Conservation (phyloP, 1,140 invertebrate genomes). For the Latrodectus geometricus region DNA sequence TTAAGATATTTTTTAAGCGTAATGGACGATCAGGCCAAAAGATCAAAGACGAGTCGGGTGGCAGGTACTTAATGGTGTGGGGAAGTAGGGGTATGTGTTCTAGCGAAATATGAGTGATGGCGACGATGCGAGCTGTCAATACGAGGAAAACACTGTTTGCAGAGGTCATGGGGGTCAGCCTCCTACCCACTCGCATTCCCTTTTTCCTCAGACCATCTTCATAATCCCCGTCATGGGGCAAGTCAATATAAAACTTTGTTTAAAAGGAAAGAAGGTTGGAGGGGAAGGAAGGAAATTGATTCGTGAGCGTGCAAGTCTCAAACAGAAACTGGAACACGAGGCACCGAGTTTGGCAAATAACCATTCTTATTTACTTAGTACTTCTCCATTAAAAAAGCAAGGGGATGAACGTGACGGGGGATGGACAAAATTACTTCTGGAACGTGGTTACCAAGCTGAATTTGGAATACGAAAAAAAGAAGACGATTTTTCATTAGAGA, state of each 20-base stretch:
- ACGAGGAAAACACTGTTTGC: conserved; percentile 12
- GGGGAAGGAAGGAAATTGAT: neutral
- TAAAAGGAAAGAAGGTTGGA: too few relatives aligned
- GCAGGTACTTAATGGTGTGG: neutral
- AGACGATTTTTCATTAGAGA: too few relatives aligned
- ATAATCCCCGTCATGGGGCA: neutral
- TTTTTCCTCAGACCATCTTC: neutral
- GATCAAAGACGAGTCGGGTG: neutral
- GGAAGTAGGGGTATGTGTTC: neutral
- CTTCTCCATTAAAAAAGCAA: neutral
- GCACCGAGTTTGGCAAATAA: neutral
- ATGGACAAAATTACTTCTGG: too few relatives aligned
- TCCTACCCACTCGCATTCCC: too few relatives aligned
- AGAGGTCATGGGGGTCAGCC: neutral
- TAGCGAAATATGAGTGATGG: conserved; percentile 33
- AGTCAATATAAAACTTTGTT: neutral
- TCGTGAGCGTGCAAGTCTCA: neutral
- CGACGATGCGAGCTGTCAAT: conserved; percentile 25
- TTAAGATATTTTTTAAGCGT: too few relatives aligned
- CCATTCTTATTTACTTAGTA: neutral
- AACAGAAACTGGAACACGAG: neutral
- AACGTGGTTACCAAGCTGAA: too few relatives aligned
- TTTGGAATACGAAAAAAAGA: too few relatives aligned
- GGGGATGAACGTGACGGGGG: neutral
- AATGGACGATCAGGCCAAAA: neutral